Conservation (phyloP, 2,888 invertebrate species). For the Agrotis ipsilon region DNA sequence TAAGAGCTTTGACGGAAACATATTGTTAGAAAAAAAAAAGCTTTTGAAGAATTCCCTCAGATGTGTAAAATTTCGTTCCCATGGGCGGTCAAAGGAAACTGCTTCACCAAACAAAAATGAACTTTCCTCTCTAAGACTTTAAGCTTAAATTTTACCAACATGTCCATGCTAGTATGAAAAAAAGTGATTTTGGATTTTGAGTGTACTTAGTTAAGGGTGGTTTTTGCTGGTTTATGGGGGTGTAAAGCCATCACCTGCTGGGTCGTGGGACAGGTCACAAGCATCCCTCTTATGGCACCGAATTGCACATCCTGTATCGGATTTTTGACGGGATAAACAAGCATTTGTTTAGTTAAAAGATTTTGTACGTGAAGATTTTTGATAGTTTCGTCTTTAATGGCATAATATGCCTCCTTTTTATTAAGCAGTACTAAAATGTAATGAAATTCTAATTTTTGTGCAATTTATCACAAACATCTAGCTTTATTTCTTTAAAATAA, state of each 20-base stretch:
- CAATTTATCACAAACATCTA: no score
- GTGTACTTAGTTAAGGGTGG: slow-evolving; percentile 37
- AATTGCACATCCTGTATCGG: slow-evolving; percentile 83
- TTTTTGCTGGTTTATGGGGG: slow-evolving; percentile 56
- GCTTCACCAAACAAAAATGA: slow-evolving; percentile 23
- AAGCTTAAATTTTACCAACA: no score
- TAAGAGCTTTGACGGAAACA: slow-evolving; percentile 63
- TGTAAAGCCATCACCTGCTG: slow-evolving; percentile 84
- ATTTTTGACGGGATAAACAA: slow-evolving; percentile 59
- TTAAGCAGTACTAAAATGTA: background rate
- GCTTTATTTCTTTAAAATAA: background rate
- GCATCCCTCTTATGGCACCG: slow-evolving; percentile 86
- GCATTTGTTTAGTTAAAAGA: slow-evolving; percentile 42
- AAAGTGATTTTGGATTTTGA: slow-evolving; percentile 47
- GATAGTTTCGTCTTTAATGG: background rate
- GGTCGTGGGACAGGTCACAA: slow-evolving; percentile 88
- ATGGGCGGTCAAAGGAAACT: slow-evolving; percentile 74
- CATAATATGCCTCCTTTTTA: background rate
- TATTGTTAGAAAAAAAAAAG: slow-evolving; percentile 62
- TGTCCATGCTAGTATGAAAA: background rate
- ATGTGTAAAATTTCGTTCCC: slow-evolving; percentile 85
- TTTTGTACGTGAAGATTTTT: slow-evolving; percentile 22
- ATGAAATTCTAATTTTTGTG: no score
- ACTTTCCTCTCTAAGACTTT: no score
- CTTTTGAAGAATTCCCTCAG: slow-evolving; percentile 82